Evolutionary conservation across 2,113 vertebrate species (phyloP), one percentile per base, ranked within the genome.

Genomic region (Amphiprion percula): DNA sequence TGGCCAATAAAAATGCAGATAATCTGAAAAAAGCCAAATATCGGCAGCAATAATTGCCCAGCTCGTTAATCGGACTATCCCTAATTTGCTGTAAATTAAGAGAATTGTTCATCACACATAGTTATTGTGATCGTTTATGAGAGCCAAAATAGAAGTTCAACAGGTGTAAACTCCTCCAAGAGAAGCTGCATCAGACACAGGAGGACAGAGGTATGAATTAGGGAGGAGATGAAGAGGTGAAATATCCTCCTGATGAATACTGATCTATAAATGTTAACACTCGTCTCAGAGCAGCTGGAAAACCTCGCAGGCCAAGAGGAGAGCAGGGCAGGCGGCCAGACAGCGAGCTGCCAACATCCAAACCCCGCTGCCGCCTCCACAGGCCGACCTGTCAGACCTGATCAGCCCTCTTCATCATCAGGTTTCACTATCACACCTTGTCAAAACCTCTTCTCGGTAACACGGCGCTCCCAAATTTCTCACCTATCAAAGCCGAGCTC

Each of bases 371-470:
- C 74, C 30, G 4, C 70, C 50, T 2, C 67, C 26, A 17, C 58
- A 23, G 26, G 30, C 17, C 44, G 68, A 82, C 87, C 87, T 87
- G 88, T 88, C 88, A 86, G 66, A 90, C 86, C 76, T 82, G 91
- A 85, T 90, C 79, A 77, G 39, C 37, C 55, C 28, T 46, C 55
- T n/a, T 87, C 44, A 74, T 81, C 79, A 75, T 79, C 80, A 69
- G 9, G 68, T 58, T 62, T 60, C 17, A 59, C 19, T 3, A 62
- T 82, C 58, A 62, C 88, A 86, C 83, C 64, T 70, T 19, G 28
- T 68, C 70, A 77, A 61, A 75, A 23, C 47, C n/a, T 44, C 66
- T 60, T 41, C 46, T 11, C 2, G 6, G 50, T 1, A n/a, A 52
- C 60, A 66, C 55, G 11, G 17, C 24, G 46, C 11, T 15, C 14